Evolutionary conservation across 2,113 vertebrate species (phyloP), one percentile per base, ranked within the genome.

Genomic region (Lamprologus callipterus): DNA sequence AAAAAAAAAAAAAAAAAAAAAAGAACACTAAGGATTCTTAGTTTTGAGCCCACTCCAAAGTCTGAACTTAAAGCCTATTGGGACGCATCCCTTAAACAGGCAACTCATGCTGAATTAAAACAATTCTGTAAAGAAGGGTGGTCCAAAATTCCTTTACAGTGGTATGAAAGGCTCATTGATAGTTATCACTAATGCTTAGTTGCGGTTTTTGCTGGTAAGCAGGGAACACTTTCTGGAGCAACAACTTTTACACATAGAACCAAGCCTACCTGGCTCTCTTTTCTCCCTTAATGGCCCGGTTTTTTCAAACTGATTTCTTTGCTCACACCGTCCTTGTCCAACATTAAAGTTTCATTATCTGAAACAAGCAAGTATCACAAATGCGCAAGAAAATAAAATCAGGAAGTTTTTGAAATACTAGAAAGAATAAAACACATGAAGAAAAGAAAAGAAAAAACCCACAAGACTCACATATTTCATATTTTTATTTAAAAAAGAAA

Each of bases 251-350:
- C 58, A 2, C 2, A 63, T 35, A 35, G 17, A 63, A 63, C 58
- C 9, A 19, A 11, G 17, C 17, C 9, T n/a, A 35, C 17, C 58
- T 35, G 9, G 58, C 17, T 35, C 23, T 28, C 58, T 63, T 35
- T 63, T 35, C 58, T 63, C 6, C 9, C 31, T 63, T 63, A 63
- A 63, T n/a, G 31, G 17, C 17, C 7, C 1, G 1, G 0, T n/a
- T 35, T 63, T 65, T 35, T 65, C 6, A 65, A 35, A 65, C 17
- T 0, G 9, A 63, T 63, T 63, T 70, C 21, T 73, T 73, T 73
- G 12, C 37, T 42, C 21, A 26, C 8, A 23, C 21, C 1, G 13
- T 23, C 8, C 5, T 16, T 73, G 21, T 45, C n/a, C 21, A 42
- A 3, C 23, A 42, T 42, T 70, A 9, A 21, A 23, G 35, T 42